Evolutionary conservation across 1,140 invertebrate genomes (phyloP), one percentile per base, ranked within the genome.

Genomic region (Apis laboriosa): DNA sequence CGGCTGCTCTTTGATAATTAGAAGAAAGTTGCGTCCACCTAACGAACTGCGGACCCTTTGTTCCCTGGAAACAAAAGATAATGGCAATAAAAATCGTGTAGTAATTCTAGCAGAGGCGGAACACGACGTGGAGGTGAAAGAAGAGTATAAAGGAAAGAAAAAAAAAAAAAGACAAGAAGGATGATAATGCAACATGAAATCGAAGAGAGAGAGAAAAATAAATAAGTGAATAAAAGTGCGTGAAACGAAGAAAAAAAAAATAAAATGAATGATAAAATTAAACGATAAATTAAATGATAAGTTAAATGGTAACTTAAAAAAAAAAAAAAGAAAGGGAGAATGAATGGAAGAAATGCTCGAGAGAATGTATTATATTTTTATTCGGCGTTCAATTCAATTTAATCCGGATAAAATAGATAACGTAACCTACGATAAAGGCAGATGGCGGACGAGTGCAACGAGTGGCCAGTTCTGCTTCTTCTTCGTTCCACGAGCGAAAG

Each of bases 1-100:
- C 43, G 53, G 34, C 34, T 72, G 72, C 64, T 87, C 80, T 64
- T 77, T 77, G 70, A 87, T 86, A 84, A 87, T 87, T 87, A 84
- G 49, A 43, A 21, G 66, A 78, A 87, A 87, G 77, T 87, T 87
- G 77, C 24, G 74, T 75, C 63, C 77, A 19, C 28, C 43, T 81
- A 87, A 87, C 82, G 63, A 88, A 84, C 58, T 60, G 66, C 68
- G 49, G 70, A 66, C 77, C 66, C 68, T 34, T 28, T 34, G 11
- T n/a, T 19, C 8, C 61, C 24, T 56, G 7, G 56, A 8, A 7
- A 61, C 49, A 67, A 58, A 53, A 82, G 34, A 34, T 63, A 67
- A 66, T 19, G 49, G 7, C 2, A 49, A 19, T 49, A 67, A 43
- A 63, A 28, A 24, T 12, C 17, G 72, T 7, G 60, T 21, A 9